Base-by-base conservation (phyloP, 2,888 invertebrate genomes). In the Incurvaria masculella region DNA sequence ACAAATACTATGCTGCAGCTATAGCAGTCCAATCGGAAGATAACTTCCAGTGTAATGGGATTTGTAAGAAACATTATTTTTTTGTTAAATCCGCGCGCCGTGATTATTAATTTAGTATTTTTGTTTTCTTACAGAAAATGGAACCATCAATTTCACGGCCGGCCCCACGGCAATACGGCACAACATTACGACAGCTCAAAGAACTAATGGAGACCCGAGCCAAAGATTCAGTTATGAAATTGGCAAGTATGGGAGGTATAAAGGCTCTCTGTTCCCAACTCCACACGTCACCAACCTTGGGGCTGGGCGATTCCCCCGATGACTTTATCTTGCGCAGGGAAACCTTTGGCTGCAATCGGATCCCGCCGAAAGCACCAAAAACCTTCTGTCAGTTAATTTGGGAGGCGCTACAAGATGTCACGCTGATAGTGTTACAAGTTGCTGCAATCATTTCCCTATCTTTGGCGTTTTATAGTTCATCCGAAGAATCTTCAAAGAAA, bases 91-190 rank as follows among this genome's bases (percentile, higher is more conserved):
- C n/a, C n/a, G n/a, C n/a, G n/a, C n/a, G n/a, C n/a, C n/a, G n/a
- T n/a, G n/a, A n/a, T n/a, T n/a, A n/a, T n/a, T n/a, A n/a, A n/a
- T n/a, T n/a, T n/a, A n/a, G n/a, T n/a, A n/a, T 33, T 23, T 41
- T 16, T 20, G 21, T 42, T 19, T 42, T 20, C 21, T 42, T 42
- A 4, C 42, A 42, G 42, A 16, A 42, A 43, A 88, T 88, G 88
- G 88, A 88, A 79, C 87, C 87, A 75, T 86, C 88, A 80, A 87
- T 88, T 79, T 88, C 88, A 73, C 83, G 88, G 80, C 88, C 88
- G 66, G 85, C 88, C 73, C 87, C 88, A 53, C 85, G 88, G 73
- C 87, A 88, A 53, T 82, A 72, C 66, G 82, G 79, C 56, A 64
- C 81, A 55, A 68, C 72, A 38, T 65, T 83, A 51, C 68, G 69